Percentiles rank a stretch among this genome's conserved stretches.
Evolutionary conservation across 2,888 invertebrate species (phyloP).

Genomic region (Agrochola litura): DNA sequence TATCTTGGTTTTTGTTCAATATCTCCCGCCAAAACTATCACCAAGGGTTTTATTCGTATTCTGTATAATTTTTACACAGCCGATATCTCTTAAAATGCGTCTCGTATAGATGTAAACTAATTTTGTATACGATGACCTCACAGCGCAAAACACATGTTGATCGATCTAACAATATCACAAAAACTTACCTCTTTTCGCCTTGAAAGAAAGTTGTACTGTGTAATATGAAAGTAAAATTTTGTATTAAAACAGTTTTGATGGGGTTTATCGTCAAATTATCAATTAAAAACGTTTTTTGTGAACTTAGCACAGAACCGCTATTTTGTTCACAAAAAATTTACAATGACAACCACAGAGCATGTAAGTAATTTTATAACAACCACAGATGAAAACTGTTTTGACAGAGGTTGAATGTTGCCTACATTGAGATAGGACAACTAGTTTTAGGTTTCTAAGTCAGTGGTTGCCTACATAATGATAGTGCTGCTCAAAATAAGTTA

Average conservation of each 20-base stretch:
- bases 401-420: conserved; percentile 31
- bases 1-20: not conserved
- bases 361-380: no score
- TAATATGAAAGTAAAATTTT: conserved; percentile 22
- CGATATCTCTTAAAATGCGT: not conserved
- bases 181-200: conserved; percentile 46
- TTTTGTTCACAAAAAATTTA: conserved; percentile 48
- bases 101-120: not conserved
- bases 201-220: conserved; percentile 7
- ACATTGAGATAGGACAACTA: no score
- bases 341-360: not conserved
- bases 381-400: conserved; percentile 7
- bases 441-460: no score
- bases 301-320: conserved; percentile 42
- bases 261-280: conserved; percentile 1
- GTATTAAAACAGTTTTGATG: conserved; percentile 21
- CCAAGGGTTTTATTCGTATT: not conserved
- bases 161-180: conserved; percentile 46
- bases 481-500: no score
- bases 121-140: conserved; percentile 62
- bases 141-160: conserved; percentile 54
- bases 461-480: conserved; percentile 5
- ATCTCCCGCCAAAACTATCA: no score
- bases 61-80: not conserved
- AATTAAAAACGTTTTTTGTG: conserved; percentile 12